Evolutionary conservation across 2,797 vertebrate genomes (phyloP), one percentile per base, ranked within the genome.

Genomic region (Pseudochromis fuscus): DNA sequence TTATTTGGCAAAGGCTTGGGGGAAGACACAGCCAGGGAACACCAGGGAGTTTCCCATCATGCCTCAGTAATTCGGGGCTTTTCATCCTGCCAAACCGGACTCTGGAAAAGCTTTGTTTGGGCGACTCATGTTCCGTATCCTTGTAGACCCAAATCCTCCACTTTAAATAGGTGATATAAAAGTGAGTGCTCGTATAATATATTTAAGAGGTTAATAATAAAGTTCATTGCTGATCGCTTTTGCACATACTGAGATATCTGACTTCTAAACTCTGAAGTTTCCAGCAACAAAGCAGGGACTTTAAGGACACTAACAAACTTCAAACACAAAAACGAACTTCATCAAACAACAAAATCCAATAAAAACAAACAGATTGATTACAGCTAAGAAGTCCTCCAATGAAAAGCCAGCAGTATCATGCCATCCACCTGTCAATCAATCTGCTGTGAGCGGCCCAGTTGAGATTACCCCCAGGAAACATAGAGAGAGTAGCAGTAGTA

Each of bases 21-120:
- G 18, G 8, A 35, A 44, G 48, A 73, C n/a, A 40, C 2, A 72
- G 51, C 46, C 72, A 72, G 42, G 42, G 62, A 58, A 62, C 21
- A 78, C 37, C 69, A 77, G 79, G 84, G 82, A 86, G 50, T 88
- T 88, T 86, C 85, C 85, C 79, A 85, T 79, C 42, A 81, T 62
- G 57, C 66, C 28, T 72, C 50, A 55, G 28, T 65, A 28, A 68
- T 67, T 68, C n/a, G 52, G 53, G 25, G 27, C 33, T 66, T 19
- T 53, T 50, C 60, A 33, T 55, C n/a, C 37, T 61, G 72, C 67
- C 74, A 81, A 75, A 72, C 66, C 30, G 12, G 28, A 79, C 25
- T 21, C 7, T 28, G 30, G 33, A 63, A 58, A 58, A 31, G 50
- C 21, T 67, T 10, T 73, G 44, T 72, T 68, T 40, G 27, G 48